Evolutionary conservation across 1,140 invertebrate species (phyloP).

Genomic region (Gonatopus flavifemur): DNA sequence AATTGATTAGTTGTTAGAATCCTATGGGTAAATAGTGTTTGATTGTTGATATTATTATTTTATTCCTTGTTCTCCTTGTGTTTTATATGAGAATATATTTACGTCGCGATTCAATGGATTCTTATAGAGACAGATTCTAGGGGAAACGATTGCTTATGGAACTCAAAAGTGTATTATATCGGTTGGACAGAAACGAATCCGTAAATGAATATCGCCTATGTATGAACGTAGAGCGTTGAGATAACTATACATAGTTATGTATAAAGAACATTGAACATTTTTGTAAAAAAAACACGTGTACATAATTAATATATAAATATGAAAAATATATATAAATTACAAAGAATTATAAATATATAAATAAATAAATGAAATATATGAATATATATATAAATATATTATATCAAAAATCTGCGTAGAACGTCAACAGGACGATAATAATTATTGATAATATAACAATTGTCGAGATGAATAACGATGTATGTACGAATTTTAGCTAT

Average conservation of each 20-base stretch:
- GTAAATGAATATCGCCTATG: slow-evolving; percentile 29
- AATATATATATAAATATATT: slow-evolving; percentile 44
- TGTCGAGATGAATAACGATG: slow-evolving; percentile 16
- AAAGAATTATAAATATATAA: slow-evolving; percentile 31
- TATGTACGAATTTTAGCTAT: slow-evolving; percentile 22
- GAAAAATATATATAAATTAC: slow-evolving; percentile 40
- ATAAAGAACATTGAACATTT: too few species aligned
- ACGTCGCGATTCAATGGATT: too few species aligned
- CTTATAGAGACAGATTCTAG: slow-evolving; percentile 27
- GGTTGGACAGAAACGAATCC: too few species aligned
- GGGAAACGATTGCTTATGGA: slow-evolving; percentile 38
- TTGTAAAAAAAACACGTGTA: too few species aligned
- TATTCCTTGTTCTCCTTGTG: too few species aligned
- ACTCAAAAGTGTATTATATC: slow-evolving; percentile 47
- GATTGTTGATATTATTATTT: too few species aligned
- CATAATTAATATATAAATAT: slow-evolving; percentile 49
- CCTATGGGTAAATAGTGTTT: too few species aligned
- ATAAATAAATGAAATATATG: slow-evolving; percentile 28
- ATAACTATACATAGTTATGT: slow-evolving; percentile 45
- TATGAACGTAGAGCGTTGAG: slow-evolving; percentile 31
- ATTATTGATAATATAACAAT: slow-evolving; percentile 24
- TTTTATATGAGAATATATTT: too few species aligned
- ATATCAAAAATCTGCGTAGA: slow-evolving; percentile 33
- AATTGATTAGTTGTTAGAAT: too few species aligned
- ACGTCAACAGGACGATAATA: slow-evolving; percentile 36